Conservation (phyloP, 1,140 invertebrate genomes). For the Polypedilum pembai region DNA sequence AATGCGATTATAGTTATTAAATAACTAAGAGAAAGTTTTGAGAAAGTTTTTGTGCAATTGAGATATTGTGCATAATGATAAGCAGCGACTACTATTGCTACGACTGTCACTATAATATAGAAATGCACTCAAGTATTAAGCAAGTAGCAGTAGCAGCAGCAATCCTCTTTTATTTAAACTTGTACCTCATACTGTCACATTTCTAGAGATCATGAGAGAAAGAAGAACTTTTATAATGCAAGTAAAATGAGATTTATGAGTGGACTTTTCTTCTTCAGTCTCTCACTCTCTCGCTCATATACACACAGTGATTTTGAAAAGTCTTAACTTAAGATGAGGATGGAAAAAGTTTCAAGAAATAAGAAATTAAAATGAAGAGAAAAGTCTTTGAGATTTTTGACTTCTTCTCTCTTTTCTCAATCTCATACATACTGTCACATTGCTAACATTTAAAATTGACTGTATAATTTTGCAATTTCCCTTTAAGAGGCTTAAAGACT, state of each 20-base stretch:
- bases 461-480: constrained; percentile 26
- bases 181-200: too few relatives aligned
- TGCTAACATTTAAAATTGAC: constrained; percentile 19
- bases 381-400: not conserved
- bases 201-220: too few relatives aligned
- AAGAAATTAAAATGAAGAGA: not conserved
- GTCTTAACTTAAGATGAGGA: not conserved
- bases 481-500: constrained; percentile 24
- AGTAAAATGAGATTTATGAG: constrained; percentile 18
- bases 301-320: not conserved
- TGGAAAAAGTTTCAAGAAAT: not conserved
- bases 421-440: not conserved
- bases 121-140: not conserved
- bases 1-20: constrained; percentile 19
- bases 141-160: not conserved
- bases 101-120: constrained; percentile 16
- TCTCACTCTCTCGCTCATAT: too few relatives aligned
- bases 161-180: not conserved
- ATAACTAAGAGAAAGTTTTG: not conserved
- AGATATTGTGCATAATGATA: constrained; percentile 18
- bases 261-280: not conserved
- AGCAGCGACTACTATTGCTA: not conserved
- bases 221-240: not conserved
- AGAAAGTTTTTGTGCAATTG: not conserved
- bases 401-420: not conserved